A percentile compares a stretch with the other conserved stretches of the same genome.
These are phyloP conservation scores for Martes martes DNA, from an alignment of 2,113 vertebrate species.

Conservation along the genomic window DNA sequence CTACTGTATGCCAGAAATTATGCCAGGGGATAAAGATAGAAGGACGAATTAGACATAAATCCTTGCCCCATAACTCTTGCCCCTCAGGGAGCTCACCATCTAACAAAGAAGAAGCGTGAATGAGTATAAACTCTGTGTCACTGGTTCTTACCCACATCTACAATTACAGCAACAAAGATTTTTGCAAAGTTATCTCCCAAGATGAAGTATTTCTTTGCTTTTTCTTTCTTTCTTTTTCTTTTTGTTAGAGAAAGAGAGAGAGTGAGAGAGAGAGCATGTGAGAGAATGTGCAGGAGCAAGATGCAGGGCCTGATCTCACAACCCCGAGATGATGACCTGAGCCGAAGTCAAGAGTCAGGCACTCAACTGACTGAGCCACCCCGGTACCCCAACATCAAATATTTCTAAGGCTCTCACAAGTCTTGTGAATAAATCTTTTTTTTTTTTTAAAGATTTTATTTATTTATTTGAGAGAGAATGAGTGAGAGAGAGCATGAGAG, in stretches of 20 bases:
- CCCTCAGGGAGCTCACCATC: not conserved
- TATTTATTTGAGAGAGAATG: no score
- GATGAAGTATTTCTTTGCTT: not conserved
- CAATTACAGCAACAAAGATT: not conserved
- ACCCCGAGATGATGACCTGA: not conserved
- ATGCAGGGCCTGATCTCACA: not conserved
- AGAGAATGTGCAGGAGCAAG: not conserved
- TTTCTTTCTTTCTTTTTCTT: not conserved
- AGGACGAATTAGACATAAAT: not conserved
- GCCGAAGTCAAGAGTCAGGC: not conserved
- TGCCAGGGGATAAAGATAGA: not conserved
- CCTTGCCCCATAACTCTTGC: not conserved
- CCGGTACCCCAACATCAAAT: not conserved
- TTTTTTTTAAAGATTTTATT: no score
- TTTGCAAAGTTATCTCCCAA: not conserved
- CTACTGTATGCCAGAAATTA: not conserved
- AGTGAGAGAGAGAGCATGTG: not conserved
- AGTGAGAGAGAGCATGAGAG: no score
- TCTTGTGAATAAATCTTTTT: not conserved
- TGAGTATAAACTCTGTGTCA: not conserved
- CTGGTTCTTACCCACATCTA: not conserved
- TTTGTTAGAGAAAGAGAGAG: no score
- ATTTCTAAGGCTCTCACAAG: not conserved
- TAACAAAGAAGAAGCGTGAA: not conserved
- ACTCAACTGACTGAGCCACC: not conserved